These are phyloP conservation scores for Micromesistius poutassou DNA, from an alignment of 2,797 vertebrate genomes.

Conservation along the genomic window DNA sequence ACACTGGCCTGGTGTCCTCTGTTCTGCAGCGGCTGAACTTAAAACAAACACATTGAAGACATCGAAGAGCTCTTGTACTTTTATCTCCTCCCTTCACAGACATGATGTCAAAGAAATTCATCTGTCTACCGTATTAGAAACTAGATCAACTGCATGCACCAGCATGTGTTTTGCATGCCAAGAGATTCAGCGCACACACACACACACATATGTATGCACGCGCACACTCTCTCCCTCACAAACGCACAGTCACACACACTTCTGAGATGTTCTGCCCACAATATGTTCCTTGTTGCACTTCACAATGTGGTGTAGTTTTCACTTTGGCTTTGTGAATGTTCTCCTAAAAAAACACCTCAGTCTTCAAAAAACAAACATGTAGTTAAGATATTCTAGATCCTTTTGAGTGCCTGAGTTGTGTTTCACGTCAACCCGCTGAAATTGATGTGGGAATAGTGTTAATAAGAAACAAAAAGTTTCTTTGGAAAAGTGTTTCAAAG, in stretches of 20 bases:
- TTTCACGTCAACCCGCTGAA: background rate
- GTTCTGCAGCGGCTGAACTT: background rate
- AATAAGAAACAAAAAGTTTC: background rate
- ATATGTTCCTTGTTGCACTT: background rate
- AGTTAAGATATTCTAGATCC: background rate
- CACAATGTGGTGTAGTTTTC: background rate
- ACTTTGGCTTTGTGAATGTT: background rate
- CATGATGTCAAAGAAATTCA: background rate
- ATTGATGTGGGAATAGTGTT: background rate
- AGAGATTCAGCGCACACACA: background rate
- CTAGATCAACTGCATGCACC: background rate
- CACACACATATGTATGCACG: background rate
- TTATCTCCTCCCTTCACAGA: background rate
- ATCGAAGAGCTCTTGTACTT: background rate
- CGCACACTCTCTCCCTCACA: background rate
- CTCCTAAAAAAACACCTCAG: background rate
- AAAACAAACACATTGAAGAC: background rate
- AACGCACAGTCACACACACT: background rate
- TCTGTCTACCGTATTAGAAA: background rate
- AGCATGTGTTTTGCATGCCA: background rate
- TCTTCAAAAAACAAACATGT: background rate
- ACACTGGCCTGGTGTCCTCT: background rate
- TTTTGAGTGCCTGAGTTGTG: background rate
- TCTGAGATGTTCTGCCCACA: background rate
- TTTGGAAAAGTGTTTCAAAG: background rate